Evolutionary conservation across 2,888 invertebrate species (phyloP).

Genomic region (Arge pagana): DNA sequence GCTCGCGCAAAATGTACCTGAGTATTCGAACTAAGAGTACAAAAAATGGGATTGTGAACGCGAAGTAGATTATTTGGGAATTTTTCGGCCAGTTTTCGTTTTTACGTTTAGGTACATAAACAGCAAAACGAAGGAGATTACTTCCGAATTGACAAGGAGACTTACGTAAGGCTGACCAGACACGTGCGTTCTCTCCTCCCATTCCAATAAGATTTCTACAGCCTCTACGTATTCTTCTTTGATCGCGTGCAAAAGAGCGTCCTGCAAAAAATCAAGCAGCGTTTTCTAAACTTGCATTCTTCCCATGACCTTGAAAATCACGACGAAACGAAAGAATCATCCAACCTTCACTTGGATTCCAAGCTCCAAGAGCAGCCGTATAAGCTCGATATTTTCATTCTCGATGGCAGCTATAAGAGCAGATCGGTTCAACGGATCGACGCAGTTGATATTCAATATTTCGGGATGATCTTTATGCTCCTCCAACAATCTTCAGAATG

Average conservation of each 20-base stretch:
- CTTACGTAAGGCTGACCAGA: slow-evolving; percentile 80
- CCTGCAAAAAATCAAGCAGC: slow-evolving; percentile 60
- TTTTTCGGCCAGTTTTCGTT: slow-evolving; percentile 2
- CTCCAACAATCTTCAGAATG: slow-evolving; percentile 75
- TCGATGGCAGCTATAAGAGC: slow-evolving; percentile 95
- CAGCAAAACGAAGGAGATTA: no score
- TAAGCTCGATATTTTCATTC: slow-evolving; percentile 95
- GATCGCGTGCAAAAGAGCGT: slow-evolving; percentile 92
- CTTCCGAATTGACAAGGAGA: slow-evolving; percentile 26
- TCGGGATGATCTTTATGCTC: slow-evolving; percentile 70
- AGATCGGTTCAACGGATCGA: slow-evolving; percentile 92
- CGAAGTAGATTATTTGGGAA: neutral
- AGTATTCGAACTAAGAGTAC: no score
- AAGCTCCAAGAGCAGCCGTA: slow-evolving; percentile 77
- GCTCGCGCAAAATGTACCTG: no score
- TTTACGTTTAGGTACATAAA: neutral
- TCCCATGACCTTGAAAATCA: slow-evolving; percentile 39
- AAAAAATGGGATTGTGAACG: neutral
- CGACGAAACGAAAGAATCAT: neutral
- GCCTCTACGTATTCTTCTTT: slow-evolving; percentile 98
- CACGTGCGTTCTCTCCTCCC: slow-evolving; percentile 83
- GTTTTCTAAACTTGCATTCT: neutral
- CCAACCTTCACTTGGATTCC: slow-evolving; percentile 83
- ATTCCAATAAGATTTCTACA: slow-evolving; percentile 88
- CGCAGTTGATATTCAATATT: slow-evolving; percentile 88